Percentiles rank a stretch among this genome's conserved stretches.
Conservation (phyloP, 1,140 invertebrate genomes). For the Drosophila parvula region DNA sequence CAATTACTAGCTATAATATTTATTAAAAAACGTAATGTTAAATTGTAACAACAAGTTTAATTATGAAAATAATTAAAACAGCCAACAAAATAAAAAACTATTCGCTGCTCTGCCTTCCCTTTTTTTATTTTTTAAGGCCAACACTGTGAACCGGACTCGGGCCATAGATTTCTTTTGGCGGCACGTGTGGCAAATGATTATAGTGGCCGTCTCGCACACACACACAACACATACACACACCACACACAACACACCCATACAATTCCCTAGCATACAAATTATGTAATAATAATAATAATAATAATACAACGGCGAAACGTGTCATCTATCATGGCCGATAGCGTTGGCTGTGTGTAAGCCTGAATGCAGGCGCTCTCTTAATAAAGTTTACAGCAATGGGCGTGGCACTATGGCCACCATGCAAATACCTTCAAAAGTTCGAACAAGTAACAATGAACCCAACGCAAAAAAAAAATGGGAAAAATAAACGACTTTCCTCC, state of each 20-base stretch:
- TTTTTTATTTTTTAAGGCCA: background rate
- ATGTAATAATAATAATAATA: slow-evolving; percentile 73
- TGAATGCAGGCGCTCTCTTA: slow-evolving; percentile 32
- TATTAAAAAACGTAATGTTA: no score
- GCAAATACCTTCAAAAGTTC: slow-evolving; percentile 29
- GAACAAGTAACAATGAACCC: background rate
- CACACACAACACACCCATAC: background rate
- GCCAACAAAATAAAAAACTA: background rate
- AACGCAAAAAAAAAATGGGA: no score
- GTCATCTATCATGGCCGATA: slow-evolving; percentile 50
- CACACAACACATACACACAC: background rate
- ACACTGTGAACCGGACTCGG: slow-evolving; percentile 9
- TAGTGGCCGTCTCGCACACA: slow-evolving; percentile 43
- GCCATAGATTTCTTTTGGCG: slow-evolving; percentile 56
- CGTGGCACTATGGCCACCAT: slow-evolving; percentile 9
- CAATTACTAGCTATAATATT: background rate
- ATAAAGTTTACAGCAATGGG: slow-evolving; percentile 44
- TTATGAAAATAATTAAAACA: background rate
- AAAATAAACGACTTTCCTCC: background rate
- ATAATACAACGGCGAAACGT: slow-evolving; percentile 64
- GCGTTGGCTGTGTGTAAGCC: background rate
- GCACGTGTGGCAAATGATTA: slow-evolving; percentile 72
- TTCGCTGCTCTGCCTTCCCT: background rate
- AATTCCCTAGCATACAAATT: slow-evolving; percentile 56
- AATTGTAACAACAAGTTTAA: no score